Evolutionary conservation across 2,888 invertebrate genomes (phyloP).

Genomic region (Caenorhabditis sinica): DNA sequence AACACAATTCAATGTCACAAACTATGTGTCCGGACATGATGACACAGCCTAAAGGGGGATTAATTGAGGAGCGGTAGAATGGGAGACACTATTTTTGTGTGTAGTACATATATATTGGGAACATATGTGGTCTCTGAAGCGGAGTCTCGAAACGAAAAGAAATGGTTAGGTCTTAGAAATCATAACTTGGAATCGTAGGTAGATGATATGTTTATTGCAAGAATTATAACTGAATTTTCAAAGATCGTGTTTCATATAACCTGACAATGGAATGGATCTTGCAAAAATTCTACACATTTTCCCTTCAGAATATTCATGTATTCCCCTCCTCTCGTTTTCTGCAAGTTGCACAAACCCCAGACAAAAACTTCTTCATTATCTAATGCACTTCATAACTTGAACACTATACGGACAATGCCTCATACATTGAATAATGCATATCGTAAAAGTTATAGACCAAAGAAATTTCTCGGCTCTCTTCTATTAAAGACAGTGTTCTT

Average conservation of each 20-base stretch:
- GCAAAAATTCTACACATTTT: too few species aligned
- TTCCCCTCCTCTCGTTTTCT: not conserved
- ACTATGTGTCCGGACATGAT: not conserved
- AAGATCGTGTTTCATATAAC: too few species aligned
- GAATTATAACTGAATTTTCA: too few species aligned
- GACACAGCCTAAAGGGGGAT: constrained; percentile 8
- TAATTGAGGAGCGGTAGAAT: constrained; percentile 11
- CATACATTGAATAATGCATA: constrained; percentile 7
- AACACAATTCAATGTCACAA: constrained; percentile 7
- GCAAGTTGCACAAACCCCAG: not conserved
- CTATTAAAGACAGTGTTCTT: not conserved
- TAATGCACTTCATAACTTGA: not conserved
- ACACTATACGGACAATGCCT: not conserved
- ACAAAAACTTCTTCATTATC: not conserved
- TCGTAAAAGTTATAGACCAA: constrained; percentile 2
- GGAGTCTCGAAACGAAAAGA: not conserved
- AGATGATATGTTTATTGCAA: too few species aligned
- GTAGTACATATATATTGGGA: not conserved
- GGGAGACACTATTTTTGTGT: not conserved
- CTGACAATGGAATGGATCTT: too few species aligned
- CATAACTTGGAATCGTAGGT: too few species aligned
- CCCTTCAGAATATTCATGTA: too few species aligned
- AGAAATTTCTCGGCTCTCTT: not conserved
- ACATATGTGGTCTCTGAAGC: not conserved
- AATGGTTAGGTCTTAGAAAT: too few species aligned